These are phyloP conservation scores for Lepidostoma basale DNA, from an alignment of 1,140 invertebrate species.

Conservation along the genomic window DNA sequence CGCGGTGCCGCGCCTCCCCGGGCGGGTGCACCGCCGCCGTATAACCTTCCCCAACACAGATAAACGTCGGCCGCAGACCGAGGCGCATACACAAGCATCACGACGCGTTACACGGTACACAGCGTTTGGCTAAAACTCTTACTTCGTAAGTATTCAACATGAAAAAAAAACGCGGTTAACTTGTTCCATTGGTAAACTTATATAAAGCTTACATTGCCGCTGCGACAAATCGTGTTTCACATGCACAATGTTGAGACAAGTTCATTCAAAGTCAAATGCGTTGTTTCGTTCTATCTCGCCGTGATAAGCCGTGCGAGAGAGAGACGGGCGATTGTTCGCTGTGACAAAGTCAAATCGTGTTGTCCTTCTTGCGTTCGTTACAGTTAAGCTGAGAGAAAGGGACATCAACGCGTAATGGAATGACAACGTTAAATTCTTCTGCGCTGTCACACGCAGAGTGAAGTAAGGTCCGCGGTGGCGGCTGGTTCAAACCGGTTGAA, in stretches of 20 bases:
- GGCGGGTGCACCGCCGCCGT: slow-evolving; percentile 32
- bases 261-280: slow-evolving; percentile 44
- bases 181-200: no score
- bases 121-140: no score
- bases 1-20: slow-evolving; percentile 34
- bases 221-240: no score
- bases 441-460: no score
- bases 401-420: background rate
- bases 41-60: slow-evolving; percentile 47
- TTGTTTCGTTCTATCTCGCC: background rate
- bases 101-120: no score
- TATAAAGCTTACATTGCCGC: no score
- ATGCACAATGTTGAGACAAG: no score
- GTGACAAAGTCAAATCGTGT: slow-evolving; percentile 20
- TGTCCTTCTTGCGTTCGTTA: background rate
- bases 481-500: no score
- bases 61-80: slow-evolving; percentile 38
- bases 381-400: background rate
- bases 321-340: slow-evolving; percentile 19
- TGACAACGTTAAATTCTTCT: slow-evolving; percentile 35
- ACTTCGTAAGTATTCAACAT: no score
- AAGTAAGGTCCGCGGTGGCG: no score
- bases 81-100: no score
- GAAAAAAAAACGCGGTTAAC: no score
- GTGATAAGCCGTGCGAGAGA: background rate